Evolutionary conservation across 2,888 invertebrate genomes (phyloP).

Genomic region (Phytoseiulus persimilis): DNA sequence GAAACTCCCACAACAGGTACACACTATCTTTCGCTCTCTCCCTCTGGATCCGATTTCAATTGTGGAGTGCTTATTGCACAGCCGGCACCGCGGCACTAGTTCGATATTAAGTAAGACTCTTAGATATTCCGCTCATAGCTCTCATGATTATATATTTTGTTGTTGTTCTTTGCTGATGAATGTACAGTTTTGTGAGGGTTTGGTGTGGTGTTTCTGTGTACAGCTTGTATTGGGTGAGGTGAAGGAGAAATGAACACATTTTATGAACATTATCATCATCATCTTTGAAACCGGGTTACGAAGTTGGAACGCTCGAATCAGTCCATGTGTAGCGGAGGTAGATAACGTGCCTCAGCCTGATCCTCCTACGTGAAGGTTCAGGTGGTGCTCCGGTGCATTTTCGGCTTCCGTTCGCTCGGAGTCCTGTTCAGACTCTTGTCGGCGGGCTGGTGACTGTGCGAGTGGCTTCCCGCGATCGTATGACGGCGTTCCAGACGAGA

Average conservation of each 20-base stretch:
- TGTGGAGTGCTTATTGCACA: background rate
- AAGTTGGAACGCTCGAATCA: background rate
- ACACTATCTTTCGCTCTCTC: background rate
- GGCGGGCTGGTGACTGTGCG: background rate
- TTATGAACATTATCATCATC: background rate
- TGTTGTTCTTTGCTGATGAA: background rate
- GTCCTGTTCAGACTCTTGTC: background rate
- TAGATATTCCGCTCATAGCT: background rate
- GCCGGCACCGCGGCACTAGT: background rate
- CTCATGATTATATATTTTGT: background rate
- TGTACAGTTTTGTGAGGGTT: background rate
- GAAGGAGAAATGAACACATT: background rate
- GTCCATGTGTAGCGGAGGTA: background rate
- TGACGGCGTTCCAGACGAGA: conserved; percentile 32
- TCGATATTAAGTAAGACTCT: background rate
- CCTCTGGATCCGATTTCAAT: background rate
- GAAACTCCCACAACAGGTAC: background rate
- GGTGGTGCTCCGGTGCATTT: background rate
- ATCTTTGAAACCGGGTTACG: background rate
- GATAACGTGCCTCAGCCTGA: background rate
- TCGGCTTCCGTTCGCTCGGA: conserved; percentile 30
- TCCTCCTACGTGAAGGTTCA: background rate
- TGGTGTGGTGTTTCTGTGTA: background rate
- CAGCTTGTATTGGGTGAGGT: background rate
- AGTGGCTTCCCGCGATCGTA: conserved; percentile 37